These are phyloP conservation scores for Lepidostoma basale DNA, from an alignment of 1,140 invertebrate species.

Conservation along the genomic window DNA sequence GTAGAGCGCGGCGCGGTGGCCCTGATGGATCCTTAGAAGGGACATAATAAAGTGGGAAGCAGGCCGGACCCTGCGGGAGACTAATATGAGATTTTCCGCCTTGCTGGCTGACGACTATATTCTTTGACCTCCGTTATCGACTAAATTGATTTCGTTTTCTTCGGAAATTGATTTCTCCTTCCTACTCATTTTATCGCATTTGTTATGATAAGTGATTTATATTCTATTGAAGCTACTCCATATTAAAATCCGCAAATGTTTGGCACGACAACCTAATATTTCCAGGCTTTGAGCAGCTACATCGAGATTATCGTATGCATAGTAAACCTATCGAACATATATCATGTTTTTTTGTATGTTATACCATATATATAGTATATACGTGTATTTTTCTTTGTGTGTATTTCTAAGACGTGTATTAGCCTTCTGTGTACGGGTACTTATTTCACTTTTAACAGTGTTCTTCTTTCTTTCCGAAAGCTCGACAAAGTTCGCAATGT, in stretches of 20 bases:
- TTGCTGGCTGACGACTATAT: conserved; percentile 7
- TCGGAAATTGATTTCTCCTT: conserved; percentile 19
- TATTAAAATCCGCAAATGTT: conserved; percentile 8
- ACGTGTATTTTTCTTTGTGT: too few relatives aligned
- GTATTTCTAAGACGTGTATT: too few relatives aligned
- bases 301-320: too few relatives aligned
- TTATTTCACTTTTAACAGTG: too few relatives aligned
- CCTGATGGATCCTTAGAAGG: conserved; percentile 41
- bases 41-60: conserved; percentile 35
- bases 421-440: too few relatives aligned
- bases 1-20: conserved; percentile 29
- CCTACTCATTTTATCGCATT: conserved; percentile 4
- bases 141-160: conserved; percentile 20
- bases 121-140: conserved; percentile 20
- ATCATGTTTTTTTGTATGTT: too few relatives aligned
- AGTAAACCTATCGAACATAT: too few relatives aligned
- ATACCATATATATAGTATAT: too few relatives aligned
- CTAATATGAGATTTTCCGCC: conserved; percentile 34
- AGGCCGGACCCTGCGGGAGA: neutral
- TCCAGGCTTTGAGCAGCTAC: too few relatives aligned
- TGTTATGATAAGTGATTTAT: conserved; percentile 23
- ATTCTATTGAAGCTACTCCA: conserved; percentile 3
- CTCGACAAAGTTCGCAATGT: too few relatives aligned
- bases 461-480: too few relatives aligned
- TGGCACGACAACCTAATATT: neutral